Percentiles rank a stretch among this genome's conserved stretches.
These are phyloP conservation scores for Apogon hyalosoma DNA, from an alignment of 2,797 vertebrate species.

Conservation along the genomic window DNA sequence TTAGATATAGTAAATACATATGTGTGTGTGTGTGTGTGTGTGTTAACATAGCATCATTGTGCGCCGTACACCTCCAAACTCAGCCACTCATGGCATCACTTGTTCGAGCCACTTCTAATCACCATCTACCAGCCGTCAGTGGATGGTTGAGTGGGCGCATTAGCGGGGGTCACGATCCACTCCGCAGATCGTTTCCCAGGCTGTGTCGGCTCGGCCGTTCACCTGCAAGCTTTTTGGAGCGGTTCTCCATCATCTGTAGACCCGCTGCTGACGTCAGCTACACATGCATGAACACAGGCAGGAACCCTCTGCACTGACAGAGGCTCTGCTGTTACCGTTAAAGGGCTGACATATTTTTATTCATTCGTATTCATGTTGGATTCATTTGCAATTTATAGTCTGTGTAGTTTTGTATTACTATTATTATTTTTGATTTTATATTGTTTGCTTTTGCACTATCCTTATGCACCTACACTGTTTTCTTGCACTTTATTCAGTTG, in stretches of 20 bases:
- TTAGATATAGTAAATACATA: too few relatives aligned
- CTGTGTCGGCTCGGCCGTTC: conserved; percentile 35
- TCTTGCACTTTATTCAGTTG: too few relatives aligned
- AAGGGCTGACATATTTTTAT: too few relatives aligned
- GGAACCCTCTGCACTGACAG: not conserved
- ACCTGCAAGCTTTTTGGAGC: conserved; percentile 46
- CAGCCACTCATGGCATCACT: conserved; percentile 27
- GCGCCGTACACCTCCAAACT: conserved; percentile 16
- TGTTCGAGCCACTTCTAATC: conserved; percentile 43
- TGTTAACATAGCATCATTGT: not conserved
- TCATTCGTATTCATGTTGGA: too few relatives aligned
- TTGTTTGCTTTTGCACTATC: too few relatives aligned
- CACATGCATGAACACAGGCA: conserved; percentile 1
- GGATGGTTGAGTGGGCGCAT: conserved; percentile 46
- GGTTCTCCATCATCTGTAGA: conserved; percentile 54
- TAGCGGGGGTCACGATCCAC: conserved; percentile 42
- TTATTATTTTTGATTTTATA: too few relatives aligned
- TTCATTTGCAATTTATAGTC: not conserved
- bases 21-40: not conserved
- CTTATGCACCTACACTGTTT: too few relatives aligned
- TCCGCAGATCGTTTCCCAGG: conserved; percentile 45
- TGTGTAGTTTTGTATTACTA: too few relatives aligned
- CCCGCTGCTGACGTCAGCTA: conserved; percentile 11
- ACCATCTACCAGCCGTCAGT: conserved; percentile 43
- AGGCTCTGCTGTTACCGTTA: not conserved